Base-by-base conservation (phyloP, 1,140 invertebrate genomes). In the Papilio xuthus region DNA sequence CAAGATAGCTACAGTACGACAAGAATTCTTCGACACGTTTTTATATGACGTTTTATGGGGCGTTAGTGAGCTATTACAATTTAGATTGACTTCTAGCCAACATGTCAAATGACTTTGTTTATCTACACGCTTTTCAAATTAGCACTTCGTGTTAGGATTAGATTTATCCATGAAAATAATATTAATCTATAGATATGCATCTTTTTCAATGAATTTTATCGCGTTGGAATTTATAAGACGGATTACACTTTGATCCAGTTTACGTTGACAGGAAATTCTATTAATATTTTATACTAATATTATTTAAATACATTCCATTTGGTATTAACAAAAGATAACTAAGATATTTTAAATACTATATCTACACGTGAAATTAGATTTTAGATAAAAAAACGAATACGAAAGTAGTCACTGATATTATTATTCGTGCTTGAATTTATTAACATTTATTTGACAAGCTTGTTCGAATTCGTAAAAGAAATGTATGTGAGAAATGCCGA, bases 331-430 rank as follows among this genome's bases (percentile, higher is more conserved):
- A 63, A 15, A 23, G 60, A 67, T 67, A 28, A 67, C 23, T 67
- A 23, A 67, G 32, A 67, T 28, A 67, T 67, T 67, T 60, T 6
- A 60, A 67, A 67, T 67, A 9, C 26, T 18, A 67, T 67, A 67
- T 60, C 56, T 60, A 23, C 13, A 26, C 1, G 2, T 60, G 9
- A 60, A 67, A 67, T 32, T 67, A 67, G 60, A 67, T 18, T 67
- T 67, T 28, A 15, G 26, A 26, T 15, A 32, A 63, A 63, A 63
- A 63, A 63, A 13, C n/a, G 8, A 20, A 20, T 9, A 20, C n/a
- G n/a, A n/a, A n/a, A n/a, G n/a, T n/a, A n/a, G n/a, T n/a, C n/a
- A n/a, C n/a, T n/a, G n/a, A n/a, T n/a, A n/a, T n/a, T n/a, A n/a
- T n/a, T n/a, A n/a, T n/a, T n/a, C n/a, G n/a, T n/a, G n/a, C n/a